Evolutionary conservation across 2,888 invertebrate genomes (phyloP).

Genomic region (Epistrophella euchroma): DNA sequence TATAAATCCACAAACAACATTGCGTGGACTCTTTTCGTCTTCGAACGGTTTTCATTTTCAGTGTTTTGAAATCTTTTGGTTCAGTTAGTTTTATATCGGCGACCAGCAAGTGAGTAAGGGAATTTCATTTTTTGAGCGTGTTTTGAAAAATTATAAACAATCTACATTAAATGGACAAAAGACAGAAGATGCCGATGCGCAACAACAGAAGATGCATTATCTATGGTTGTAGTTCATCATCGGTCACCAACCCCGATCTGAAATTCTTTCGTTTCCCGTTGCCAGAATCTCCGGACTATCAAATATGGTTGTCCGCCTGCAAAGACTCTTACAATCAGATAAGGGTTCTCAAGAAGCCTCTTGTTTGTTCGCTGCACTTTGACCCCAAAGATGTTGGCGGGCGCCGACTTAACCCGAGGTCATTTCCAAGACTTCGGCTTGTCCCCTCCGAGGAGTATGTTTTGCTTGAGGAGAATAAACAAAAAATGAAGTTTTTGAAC

Average conservation of each 20-base stretch:
- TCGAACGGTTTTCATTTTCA: conserved; percentile 70
- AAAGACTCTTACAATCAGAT: conserved; percentile 82
- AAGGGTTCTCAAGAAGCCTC: conserved; percentile 82
- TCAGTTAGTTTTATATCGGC: conserved; percentile 66
- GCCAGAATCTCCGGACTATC: conserved; percentile 81
- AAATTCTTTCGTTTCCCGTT: conserved; percentile 82
- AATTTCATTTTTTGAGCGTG: conserved; percentile 21
- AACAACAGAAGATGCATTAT: conserved; percentile 82
- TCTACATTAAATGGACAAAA: conserved; percentile 44
- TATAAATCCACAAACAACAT: conserved; percentile 54
- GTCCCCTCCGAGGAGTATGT: conserved; percentile 81
- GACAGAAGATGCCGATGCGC: conserved; percentile 80
- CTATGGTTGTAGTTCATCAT: conserved; percentile 82
- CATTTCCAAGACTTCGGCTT: conserved; percentile 80
- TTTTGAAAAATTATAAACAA: conserved; percentile 8
- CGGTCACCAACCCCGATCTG: conserved; percentile 81
- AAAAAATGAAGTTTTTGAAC: conserved; percentile 82
- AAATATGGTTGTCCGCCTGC: conserved; percentile 82
- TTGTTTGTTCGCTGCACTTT: conserved; percentile 82
- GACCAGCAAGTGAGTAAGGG: conserved; percentile 37
- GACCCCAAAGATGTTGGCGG: conserved; percentile 81
- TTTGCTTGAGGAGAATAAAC: conserved; percentile 80
- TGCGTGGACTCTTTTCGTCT: conserved; percentile 53
- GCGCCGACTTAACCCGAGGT: conserved; percentile 80
- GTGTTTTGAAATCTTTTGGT: conserved; percentile 65